Base-by-base conservation (phyloP, 2,888 invertebrate species). In the Opisthograptis luteolata region DNA sequence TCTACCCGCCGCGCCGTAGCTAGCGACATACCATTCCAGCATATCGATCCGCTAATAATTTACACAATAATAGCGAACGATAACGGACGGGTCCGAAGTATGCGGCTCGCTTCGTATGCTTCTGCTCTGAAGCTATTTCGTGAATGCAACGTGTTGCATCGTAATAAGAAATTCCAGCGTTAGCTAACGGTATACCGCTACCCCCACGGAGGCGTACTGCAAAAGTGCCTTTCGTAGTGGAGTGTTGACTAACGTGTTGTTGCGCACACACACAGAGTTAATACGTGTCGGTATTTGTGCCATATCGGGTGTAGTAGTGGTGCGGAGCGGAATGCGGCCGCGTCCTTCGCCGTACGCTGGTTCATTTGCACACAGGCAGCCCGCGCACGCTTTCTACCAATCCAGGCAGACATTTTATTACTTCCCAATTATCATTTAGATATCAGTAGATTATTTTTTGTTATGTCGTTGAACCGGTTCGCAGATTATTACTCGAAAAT, bases 291-390 rank as follows among this genome's bases (percentile, higher is more conserved):
- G 83, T 85, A 87, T 87, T 84, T 86, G 79, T 83, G 86, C 76
- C 85, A 81, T 79, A 79, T 79, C 74, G 73, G 60, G 62, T 81
- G 84, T 81, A 71, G 84, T 81, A 71, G 76, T 80, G 72, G 84
- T 81, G 81, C 70, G 78, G 73, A 64, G 70, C 65, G 89, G 89
- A 89, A 89, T 89, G 89, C 88, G 89, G 87, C 80, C 88, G 80
- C 87, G 89, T 89, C 89, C 89, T 89, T 89, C 88, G 85, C 70
- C 81, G 81, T 82, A 83, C 84, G 79, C 72, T 80, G 80, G 79
- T 81, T 85, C 87, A 87, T 87, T 87, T 87, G 87, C 89, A 87
- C 85, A 87, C 81, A 82, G 79, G 71, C 73, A 81, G 79, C 70
- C 84, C 72, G 70, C 76, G 76, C 64, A 59, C 70, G 66, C 72